A percentile compares a stretch with the other conserved stretches of the same genome.
Conservation (phyloP, 2,797 vertebrate species). For the Spondyliosoma cantharus region DNA sequence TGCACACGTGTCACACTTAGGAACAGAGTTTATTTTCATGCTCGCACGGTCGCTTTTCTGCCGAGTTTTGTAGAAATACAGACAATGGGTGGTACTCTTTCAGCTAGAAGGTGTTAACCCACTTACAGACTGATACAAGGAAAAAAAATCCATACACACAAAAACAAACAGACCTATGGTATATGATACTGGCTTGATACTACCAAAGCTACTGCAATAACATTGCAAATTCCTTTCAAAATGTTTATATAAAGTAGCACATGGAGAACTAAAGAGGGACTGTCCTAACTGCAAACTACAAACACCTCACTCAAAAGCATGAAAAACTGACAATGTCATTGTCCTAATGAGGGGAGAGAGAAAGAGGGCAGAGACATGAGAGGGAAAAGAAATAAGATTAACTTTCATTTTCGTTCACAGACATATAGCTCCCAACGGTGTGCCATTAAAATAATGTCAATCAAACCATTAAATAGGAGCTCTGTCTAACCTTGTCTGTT, state of each 20-base stretch:
- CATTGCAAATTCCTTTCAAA: slow-evolving; percentile 20
- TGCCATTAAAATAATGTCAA: slow-evolving; percentile 81
- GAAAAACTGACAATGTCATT: slow-evolving; percentile 55
- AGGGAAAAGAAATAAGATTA: slow-evolving; percentile 64
- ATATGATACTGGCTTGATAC: slow-evolving; percentile 35
- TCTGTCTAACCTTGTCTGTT: slow-evolving; percentile 77
- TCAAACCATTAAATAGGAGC: slow-evolving; percentile 76
- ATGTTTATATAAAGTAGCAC: slow-evolving; percentile 34
- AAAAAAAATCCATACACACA: slow-evolving; percentile 11
- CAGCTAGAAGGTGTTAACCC: slow-evolving; percentile 52
- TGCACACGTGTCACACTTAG: slow-evolving; percentile 92
- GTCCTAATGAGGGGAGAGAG: slow-evolving; percentile 42
- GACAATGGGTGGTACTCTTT: slow-evolving; percentile 51
- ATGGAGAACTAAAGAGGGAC: slow-evolving; percentile 20
- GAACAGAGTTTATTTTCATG: slow-evolving; percentile 85
- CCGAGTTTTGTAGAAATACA: slow-evolving; percentile 54
- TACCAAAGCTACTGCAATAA: slow-evolving; percentile 13
- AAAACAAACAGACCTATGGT: slow-evolving; percentile 37
- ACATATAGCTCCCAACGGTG: slow-evolving; percentile 63
- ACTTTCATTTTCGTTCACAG: slow-evolving; percentile 74
- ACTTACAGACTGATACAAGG: slow-evolving; percentile 31
- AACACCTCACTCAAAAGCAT: slow-evolving; percentile 46
- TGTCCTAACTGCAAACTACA: slow-evolving; percentile 35
- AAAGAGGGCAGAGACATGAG: slow-evolving; percentile 28
- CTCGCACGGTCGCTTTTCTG: slow-evolving; percentile 79